Evolutionary conservation across 2,888 invertebrate genomes (phyloP), one percentile per base, ranked within the genome.

Genomic region (Dicyrtoma fusca): DNA sequence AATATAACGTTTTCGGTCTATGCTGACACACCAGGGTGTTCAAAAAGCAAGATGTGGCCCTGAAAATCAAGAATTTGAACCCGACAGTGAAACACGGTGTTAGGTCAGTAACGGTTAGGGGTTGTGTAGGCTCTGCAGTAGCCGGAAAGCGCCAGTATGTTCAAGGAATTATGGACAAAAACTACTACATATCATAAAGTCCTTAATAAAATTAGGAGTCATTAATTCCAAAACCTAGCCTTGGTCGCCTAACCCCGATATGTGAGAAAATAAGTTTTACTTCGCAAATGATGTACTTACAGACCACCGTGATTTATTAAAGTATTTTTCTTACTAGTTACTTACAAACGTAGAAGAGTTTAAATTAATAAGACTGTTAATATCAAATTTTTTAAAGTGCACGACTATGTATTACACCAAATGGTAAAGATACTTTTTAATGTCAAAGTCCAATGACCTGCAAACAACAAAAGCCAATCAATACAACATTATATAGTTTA

Each of bases 401-500:
- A n/a, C n/a, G n/a, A n/a, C n/a, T n/a, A n/a, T n/a, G n/a, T 8
- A 23, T 55, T 21, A 55, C 44, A 59, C 25, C 11, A 47, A 63
- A 34, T 73, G 74, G 55, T 71, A 71, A n/a, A 78, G 45, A 55
- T 74, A 76, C 23, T 74, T 73, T 44, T 75, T 69, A 1, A 78
- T 25, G 19, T 78, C 78, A 53, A 78, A 72, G 51, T 76, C 71
- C 13, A 78, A 70, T 44, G 74, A 75, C 14, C 68, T 72, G 61
- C 72, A n/a, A n/a, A 55, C 13, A 55, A 55, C 19, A 53, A 53
- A 53, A 8, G 3, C 4, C 55, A 55, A n/a, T 11, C 8, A 49
- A 49, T 17, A 49, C n/a, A n/a, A n/a, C n/a, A n/a, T n/a, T n/a
- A n/a, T n/a, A n/a, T n/a, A n/a, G n/a, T n/a, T n/a, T 34, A 34